These are phyloP conservation scores for Tuta absoluta DNA, from an alignment of 2,888 invertebrate species.

Conservation along the genomic window DNA sequence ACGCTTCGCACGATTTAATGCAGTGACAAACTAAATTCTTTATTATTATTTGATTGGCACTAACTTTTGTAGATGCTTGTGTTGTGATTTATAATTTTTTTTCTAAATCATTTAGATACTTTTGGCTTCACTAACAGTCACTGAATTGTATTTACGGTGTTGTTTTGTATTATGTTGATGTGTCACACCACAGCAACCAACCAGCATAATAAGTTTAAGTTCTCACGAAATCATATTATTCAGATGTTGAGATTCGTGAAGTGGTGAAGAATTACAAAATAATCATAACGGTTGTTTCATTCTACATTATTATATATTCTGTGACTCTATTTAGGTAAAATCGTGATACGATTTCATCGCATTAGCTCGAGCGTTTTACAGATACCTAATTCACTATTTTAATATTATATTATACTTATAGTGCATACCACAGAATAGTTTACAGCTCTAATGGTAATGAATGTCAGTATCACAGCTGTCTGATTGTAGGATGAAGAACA, in stretches of 20 bases:
- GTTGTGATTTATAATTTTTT: neutral
- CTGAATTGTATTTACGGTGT: slow-evolving; percentile 19
- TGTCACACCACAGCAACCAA: neutral
- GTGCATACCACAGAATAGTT: no score
- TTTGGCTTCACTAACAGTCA: slow-evolving; percentile 21
- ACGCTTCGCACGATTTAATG: slow-evolving; percentile 17
- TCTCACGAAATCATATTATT: neutral
- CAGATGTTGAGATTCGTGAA: no score
- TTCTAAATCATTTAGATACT: neutral
- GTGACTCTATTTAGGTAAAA: no score
- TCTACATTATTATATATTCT: no score
- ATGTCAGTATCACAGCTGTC: slow-evolving; percentile 1
- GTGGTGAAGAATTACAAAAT: no score
- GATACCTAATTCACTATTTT: no score
- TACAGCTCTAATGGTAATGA: no score
- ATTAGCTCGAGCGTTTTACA: no score
- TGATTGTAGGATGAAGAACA: slow-evolving; percentile 44
- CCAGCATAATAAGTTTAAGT: neutral
- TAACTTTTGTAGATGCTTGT: slow-evolving; percentile 42
- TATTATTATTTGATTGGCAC: slow-evolving; percentile 54
- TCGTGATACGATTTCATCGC: no score
- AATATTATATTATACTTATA: no score
- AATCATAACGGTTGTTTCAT: no score
- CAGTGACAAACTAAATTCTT: slow-evolving; percentile 23
- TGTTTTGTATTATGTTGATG: neutral